Evolutionary conservation across 2,888 invertebrate species (phyloP), one percentile per base, ranked within the genome.

Genomic region (Epistrophe grossulariae): DNA sequence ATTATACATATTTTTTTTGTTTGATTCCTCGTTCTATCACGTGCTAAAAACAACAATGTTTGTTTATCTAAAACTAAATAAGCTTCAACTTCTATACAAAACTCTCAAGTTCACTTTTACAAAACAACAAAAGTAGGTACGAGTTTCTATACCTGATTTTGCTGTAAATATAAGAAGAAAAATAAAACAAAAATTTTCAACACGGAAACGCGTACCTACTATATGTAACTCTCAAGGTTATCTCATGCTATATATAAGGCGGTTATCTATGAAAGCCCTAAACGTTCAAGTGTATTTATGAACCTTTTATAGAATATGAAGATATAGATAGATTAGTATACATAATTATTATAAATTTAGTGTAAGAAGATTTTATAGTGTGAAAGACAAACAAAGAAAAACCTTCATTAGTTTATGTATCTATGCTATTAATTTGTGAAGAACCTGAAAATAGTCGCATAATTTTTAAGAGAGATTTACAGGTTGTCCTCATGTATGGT

Each of bases 1-100:
- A 28, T 28, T 3, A 3, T 57, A 59, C 8, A 17, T 40, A 17
- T 19, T 24, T 31, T 31, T n/a, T 10, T 17, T 40, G 24, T 52
- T 68, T 60, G 68, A 70, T 80, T 74, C 52, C 68, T 62, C 84
- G 66, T 71, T 84, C 59, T 59, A 71, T 71, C 79, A 84, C 84
- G 84, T 84, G 84, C 70, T 79, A 48, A 60, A 73, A 66, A 66
- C 45, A 31, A 45, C 1, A 59, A 57, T 19, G n/a, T 3, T 78
- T 70, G 77, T 79, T 79, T 71, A 79, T 79, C 78, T 79, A 28
- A 60, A 71, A 66, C 48, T 48, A 48, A 48, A 17, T 48, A 31
- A 31, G 8, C 48, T 59, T 48, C 38, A 43, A 40, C 74, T 52
- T 35, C 31, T 38, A 62, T 15, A 62, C 60, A 62, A 0, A 62